Evolutionary conservation across 2,113 vertebrate species (phyloP).

Genomic region (Aspiorhynchus laticeps): DNA sequence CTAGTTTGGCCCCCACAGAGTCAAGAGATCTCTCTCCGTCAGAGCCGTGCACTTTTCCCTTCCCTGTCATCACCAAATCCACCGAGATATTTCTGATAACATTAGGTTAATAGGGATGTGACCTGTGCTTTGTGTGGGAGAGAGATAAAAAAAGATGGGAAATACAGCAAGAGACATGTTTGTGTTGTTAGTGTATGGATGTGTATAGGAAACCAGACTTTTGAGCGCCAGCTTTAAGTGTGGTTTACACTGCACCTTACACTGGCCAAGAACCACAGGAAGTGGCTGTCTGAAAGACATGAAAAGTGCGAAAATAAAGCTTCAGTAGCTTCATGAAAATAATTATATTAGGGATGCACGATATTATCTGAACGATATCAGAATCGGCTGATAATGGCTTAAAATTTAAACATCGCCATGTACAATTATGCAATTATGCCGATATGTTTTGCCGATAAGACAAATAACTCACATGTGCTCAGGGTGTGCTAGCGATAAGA

Average conservation of each 20-base stretch:
- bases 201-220: background rate
- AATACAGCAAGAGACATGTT: background rate
- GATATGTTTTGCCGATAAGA: too few species aligned
- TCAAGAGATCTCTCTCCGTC: constrained; percentile 37
- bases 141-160: constrained; percentile 14
- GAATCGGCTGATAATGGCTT: too few species aligned
- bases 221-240: background rate
- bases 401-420: too few species aligned
- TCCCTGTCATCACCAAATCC: constrained; percentile 56
- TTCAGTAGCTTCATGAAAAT: too few species aligned
- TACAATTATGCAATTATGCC: too few species aligned
- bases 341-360: too few species aligned
- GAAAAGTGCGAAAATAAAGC: too few species aligned
- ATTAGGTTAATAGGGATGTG: constrained; percentile 53
- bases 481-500: too few species aligned
- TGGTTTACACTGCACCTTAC: background rate
- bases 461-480: too few species aligned
- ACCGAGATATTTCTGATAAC: constrained; percentile 56
- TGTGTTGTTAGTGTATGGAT: background rate
- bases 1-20: constrained; percentile 63
- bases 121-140: constrained; percentile 21
- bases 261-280: background rate
- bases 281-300: background rate
- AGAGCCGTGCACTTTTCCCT: constrained; percentile 52
- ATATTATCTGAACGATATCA: too few species aligned